phyloP scores from a whole-genome alignment of 2,113 vertebrate species.

The Gymnocephalus cernua region DNA sequence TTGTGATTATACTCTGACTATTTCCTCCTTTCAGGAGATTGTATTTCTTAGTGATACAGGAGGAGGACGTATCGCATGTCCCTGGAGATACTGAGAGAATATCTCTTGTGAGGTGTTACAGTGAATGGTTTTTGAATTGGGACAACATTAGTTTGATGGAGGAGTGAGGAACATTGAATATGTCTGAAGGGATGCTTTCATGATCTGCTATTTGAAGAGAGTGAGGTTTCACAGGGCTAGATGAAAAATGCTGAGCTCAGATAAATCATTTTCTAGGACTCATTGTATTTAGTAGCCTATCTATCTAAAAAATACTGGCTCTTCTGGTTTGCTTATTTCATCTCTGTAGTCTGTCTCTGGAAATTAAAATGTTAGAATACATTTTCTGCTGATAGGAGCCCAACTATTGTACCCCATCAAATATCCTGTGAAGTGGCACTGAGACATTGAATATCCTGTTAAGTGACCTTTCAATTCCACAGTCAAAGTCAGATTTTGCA shows the following conservation, averaged over 20 bases:
- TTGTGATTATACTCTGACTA: constrained; percentile 43
- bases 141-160: constrained; percentile 55
- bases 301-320: background rate
- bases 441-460: constrained; percentile 29
- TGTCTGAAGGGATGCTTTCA: constrained; percentile 29
- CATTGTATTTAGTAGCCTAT: background rate
- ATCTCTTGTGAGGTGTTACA: constrained; percentile 19
- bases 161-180: constrained; percentile 19
- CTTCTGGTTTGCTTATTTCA: background rate
- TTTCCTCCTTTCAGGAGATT: constrained; percentile 51
- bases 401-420: constrained; percentile 18
- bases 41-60: constrained; percentile 27
- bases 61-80: background rate
- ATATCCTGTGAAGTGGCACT: constrained; percentile 37
- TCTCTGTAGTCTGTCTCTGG: constrained; percentile 1
- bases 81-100: constrained; percentile 14
- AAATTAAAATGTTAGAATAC: constrained; percentile 21
- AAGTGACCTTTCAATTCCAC: constrained; percentile 1
- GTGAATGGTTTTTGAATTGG: constrained; percentile 20
- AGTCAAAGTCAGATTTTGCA: background rate
- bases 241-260: constrained; percentile 5
- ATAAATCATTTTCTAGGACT: constrained; percentile 3
- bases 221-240: constrained; percentile 8
- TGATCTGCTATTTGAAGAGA: constrained; percentile 36
- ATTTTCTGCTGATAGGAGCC: background rate